A percentile compares a stretch with the other conserved stretches of the same genome.
Evolutionary conservation across 23 tunicate genomes (phyloP).

Genomic region (Halocynthia roretzi): DNA sequence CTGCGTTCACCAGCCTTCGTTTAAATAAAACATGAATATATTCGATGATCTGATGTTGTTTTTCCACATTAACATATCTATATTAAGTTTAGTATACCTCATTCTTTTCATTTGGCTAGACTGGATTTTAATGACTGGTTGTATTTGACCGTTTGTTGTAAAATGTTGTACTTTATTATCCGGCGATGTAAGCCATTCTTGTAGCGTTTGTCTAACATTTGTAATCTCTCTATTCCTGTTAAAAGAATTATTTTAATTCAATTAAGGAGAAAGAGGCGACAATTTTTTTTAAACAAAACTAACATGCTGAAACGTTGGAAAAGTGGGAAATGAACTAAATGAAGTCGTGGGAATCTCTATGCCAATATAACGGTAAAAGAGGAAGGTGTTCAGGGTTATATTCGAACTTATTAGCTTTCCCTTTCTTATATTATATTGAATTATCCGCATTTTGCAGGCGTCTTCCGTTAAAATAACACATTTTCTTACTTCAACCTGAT

Average conservation of each 20-base stretch:
- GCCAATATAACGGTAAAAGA: too few species aligned
- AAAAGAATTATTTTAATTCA: background rate
- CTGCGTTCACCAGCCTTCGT: constrained; percentile 21
- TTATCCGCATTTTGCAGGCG: too few species aligned
- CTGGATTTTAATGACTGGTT: constrained; percentile 12
- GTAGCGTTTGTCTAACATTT: background rate
- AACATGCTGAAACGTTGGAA: too few species aligned
- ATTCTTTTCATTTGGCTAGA: constrained; percentile 10
- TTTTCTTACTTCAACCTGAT: too few species aligned
- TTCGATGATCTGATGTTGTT: background rate
- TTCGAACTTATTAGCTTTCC: too few species aligned
- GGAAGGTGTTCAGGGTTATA: too few species aligned
- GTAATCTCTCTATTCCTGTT: constrained; percentile 5
- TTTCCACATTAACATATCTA: background rate
- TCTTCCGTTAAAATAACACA: too few species aligned
- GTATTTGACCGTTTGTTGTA: constrained; percentile 22
- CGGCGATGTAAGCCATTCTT: constrained; percentile 8
- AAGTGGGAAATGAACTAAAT: too few species aligned
- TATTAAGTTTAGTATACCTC: background rate
- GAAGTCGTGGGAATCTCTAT: too few species aligned
- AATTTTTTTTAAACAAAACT: too few species aligned
- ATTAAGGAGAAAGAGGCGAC: too few species aligned
- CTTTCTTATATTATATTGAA: too few species aligned
- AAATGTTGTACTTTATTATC: constrained; percentile 2
- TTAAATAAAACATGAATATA: background rate